Percentiles rank a stretch among this genome's conserved stretches.
Evolutionary conservation across 2,888 invertebrate genomes (phyloP).

Genomic region (Lagria hirta): DNA sequence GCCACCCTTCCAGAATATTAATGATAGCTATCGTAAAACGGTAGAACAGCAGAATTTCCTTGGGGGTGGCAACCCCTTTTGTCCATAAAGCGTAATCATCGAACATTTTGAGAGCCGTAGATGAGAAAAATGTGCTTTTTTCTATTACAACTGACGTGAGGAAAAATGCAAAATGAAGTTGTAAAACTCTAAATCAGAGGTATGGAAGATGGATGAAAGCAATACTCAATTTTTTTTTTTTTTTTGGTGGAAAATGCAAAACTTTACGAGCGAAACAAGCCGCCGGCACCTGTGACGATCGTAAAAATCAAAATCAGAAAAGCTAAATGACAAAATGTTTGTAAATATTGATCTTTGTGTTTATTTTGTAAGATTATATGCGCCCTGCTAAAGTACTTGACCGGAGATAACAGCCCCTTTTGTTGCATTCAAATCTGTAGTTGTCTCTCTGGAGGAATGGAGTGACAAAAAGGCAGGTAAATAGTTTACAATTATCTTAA

Average conservation of each 20-base stretch:
- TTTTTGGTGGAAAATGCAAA: constrained; percentile 38
- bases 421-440: no score
- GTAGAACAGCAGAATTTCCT: constrained; percentile 19
- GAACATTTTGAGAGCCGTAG: constrained; percentile 6
- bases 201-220: constrained; percentile 19
- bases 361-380: no score
- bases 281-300: constrained; percentile 33
- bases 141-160: not conserved
- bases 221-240: no score
- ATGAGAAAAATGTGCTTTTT: constrained; percentile 9
- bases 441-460: no score
- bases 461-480: no score
- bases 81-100: constrained; percentile 19
- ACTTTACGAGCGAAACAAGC: constrained; percentile 35
- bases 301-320: constrained; percentile 33
- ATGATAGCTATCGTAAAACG: constrained; percentile 22
- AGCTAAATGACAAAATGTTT: constrained; percentile 28
- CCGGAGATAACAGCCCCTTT: no score
- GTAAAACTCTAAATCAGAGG: constrained; percentile 26
- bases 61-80: no score
- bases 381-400: no score
- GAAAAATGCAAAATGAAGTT: constrained; percentile 23
- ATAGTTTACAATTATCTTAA: no score
- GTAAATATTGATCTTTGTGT: no score
- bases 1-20: constrained; percentile 23